These are phyloP conservation scores for Ophraella communa DNA, from an alignment of 2,888 invertebrate species.

Conservation along the genomic window DNA sequence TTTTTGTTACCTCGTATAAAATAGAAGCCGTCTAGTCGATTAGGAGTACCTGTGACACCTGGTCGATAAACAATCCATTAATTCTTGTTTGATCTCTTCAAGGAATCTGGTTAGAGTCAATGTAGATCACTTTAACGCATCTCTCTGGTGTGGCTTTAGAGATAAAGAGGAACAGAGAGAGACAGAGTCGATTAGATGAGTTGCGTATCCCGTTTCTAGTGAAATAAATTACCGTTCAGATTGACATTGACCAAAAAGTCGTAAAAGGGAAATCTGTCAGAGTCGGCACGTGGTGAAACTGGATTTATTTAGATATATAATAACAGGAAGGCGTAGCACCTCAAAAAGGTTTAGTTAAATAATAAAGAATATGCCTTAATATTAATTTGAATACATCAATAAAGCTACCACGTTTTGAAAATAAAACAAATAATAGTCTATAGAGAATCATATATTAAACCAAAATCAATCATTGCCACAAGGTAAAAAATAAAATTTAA, in stretches of 20 bases:
- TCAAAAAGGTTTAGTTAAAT: not conserved
- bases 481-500: too few species aligned
- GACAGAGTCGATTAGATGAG: too few species aligned
- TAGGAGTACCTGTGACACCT: constrained; percentile 39
- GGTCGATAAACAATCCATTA: constrained; percentile 42
- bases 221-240: constrained; percentile 31
- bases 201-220: constrained; percentile 21
- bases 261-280: not conserved
- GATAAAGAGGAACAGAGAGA: too few species aligned
- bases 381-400: too few species aligned
- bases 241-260: constrained; percentile 21
- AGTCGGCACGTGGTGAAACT: not conserved
- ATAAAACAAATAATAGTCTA: too few species aligned
- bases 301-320: not conserved
- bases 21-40: not conserved
- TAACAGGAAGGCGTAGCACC: not conserved
- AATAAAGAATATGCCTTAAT: too few species aligned
- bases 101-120: constrained; percentile 41
- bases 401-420: too few species aligned
- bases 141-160: not conserved
- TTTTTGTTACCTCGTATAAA: not conserved
- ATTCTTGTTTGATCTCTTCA: constrained; percentile 42
- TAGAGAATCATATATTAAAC: too few species aligned
- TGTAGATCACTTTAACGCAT: constrained; percentile 26
- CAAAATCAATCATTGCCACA: too few species aligned